phyloP scores from a whole-genome alignment of 2,797 vertebrate species.

The Heterohyrax brucei region DNA sequence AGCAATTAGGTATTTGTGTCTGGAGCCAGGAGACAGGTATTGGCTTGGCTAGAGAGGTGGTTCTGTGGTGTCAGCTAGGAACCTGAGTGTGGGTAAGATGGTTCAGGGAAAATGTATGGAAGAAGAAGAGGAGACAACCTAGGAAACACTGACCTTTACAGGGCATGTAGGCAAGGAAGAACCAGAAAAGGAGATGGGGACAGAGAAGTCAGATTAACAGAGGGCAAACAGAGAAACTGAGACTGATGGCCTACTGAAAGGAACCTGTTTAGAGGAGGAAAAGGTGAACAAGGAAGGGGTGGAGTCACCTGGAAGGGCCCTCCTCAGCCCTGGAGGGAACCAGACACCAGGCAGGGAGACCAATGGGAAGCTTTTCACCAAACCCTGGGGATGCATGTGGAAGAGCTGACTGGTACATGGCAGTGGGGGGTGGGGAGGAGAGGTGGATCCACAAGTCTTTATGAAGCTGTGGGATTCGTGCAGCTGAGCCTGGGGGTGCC shows the following conservation, averaged over 20 bases:
- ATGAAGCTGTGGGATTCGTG: not conserved
- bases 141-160: not conserved
- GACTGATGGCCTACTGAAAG: not conserved
- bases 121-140: not conserved
- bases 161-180: not conserved
- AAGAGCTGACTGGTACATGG: not conserved
- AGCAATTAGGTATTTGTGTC: not conserved
- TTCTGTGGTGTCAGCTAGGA: not conserved
- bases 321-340: not conserved
- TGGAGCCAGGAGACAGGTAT: not conserved
- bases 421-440: not conserved
- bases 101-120: not conserved
- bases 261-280: not conserved
- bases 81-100: not conserved
- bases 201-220: not conserved
- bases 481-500: not conserved
- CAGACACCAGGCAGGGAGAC: not conserved
- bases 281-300: not conserved
- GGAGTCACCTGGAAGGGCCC: not conserved
- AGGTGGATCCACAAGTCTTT: not conserved
- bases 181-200: not conserved
- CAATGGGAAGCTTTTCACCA: not conserved
- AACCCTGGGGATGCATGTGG: not conserved
- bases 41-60: not conserved
- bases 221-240: not conserved